Percentiles rank a stretch among this genome's conserved stretches.
Conservation (phyloP, 2,888 invertebrate genomes). For the Linnaemya vulpina region DNA sequence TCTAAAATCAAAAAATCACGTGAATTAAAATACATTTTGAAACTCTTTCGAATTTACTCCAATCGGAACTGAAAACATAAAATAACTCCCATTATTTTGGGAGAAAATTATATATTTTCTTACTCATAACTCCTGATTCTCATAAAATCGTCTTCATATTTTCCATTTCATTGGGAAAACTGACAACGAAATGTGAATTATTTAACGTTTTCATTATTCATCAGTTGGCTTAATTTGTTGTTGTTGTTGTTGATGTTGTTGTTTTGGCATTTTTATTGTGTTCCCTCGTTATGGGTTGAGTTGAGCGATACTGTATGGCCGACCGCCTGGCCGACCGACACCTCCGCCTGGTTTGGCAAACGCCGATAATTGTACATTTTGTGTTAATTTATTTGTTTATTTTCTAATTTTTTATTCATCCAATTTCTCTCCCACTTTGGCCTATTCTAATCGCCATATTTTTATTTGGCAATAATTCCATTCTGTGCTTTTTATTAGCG, state of each 20-base stretch:
- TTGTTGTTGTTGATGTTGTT: too few relatives aligned
- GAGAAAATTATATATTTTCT: not conserved
- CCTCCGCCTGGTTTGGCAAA: constrained; percentile 23
- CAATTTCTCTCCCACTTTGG: not conserved
- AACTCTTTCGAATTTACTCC: too few relatives aligned
- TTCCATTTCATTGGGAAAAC: constrained; percentile 32
- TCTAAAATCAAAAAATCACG: too few relatives aligned
- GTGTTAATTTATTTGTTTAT: constrained; percentile 57
- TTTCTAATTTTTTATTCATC: not conserved
- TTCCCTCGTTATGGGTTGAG: constrained; percentile 25
- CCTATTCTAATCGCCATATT: not conserved
- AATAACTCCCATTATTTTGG: not conserved
- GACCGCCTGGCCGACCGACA: constrained; percentile 2
- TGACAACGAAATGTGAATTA: constrained; percentile 39
- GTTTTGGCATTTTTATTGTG: constrained; percentile 5
- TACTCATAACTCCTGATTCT: not conserved
- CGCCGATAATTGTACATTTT: constrained; percentile 45
- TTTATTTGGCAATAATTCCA: constrained; percentile 28
- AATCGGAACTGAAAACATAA: not conserved
- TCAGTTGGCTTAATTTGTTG: constrained; percentile 7
- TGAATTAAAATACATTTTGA: too few relatives aligned
- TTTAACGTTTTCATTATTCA: constrained; percentile 19
- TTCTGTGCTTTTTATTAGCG: constrained; percentile 63
- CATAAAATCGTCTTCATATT: constrained; percentile 3
- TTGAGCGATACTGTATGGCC: constrained; percentile 61